phyloP scores from a whole-genome alignment of 2,888 invertebrate species.

The Sesamia inferens region DNA sequence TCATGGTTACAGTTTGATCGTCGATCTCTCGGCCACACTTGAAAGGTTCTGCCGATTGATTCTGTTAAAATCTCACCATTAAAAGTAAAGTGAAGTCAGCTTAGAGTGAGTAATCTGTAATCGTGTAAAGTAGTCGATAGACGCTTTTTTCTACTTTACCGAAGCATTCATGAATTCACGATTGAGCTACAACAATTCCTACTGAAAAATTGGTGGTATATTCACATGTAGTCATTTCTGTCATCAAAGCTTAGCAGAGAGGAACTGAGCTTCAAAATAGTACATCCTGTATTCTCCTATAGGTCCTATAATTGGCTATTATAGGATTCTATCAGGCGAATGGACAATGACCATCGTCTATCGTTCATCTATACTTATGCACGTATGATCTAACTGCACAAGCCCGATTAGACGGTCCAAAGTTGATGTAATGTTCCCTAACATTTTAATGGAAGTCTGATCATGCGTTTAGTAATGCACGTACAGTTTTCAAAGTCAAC shows the following conservation, averaged over 20 bases:
- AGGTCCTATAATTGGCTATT: conserved; percentile 43
- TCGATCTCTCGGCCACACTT: no score
- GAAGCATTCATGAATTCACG: background rate
- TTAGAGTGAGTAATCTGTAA: background rate
- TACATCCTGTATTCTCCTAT: background rate
- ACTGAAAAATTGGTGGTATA: background rate
- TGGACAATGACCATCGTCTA: background rate
- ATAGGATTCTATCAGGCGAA: conserved; percentile 28
- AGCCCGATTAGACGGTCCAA: background rate
- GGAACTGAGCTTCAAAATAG: background rate
- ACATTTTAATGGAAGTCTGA: conserved; percentile 8
- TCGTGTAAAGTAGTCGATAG: background rate
- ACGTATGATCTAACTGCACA: conserved; percentile 23
- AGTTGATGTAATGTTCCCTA: conserved; percentile 6
- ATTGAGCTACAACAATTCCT: background rate
- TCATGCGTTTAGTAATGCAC: conserved; percentile 5
- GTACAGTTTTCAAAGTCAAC: background rate
- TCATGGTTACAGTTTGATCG: no score
- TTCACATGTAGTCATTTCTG: background rate
- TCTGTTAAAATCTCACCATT: no score
- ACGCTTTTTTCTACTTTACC: background rate
- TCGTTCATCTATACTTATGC: conserved; percentile 23
- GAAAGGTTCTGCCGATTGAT: no score
- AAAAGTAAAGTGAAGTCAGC: no score
- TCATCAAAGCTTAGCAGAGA: background rate